These are phyloP conservation scores for Stenodema calcarata DNA, from an alignment of 2,888 invertebrate species.

Conservation along the genomic window DNA sequence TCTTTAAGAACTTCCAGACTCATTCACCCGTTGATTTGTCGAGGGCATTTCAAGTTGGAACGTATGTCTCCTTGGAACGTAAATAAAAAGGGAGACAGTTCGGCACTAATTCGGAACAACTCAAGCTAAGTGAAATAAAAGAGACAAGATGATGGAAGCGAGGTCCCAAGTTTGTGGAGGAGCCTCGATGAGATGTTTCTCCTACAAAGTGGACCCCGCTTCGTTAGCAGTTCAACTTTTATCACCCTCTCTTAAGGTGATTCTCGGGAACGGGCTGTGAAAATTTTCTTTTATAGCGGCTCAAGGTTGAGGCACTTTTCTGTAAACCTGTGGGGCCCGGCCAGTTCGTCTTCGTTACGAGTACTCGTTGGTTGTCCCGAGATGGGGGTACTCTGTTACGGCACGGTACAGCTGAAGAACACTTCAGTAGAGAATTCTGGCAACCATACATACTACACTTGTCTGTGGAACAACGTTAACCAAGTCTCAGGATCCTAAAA, in stretches of 20 bases:
- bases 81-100: neutral
- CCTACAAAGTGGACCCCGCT: neutral
- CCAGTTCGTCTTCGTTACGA: neutral
- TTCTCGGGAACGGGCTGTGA: neutral
- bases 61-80: neutral
- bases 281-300: neutral
- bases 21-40: neutral
- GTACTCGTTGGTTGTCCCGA: neutral
- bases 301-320: neutral
- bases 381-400: neutral
- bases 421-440: too few species aligned
- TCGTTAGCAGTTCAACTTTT: neutral
- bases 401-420: neutral
- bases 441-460: too few species aligned
- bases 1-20: neutral
- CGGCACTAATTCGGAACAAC: neutral
- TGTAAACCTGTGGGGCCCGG: neutral
- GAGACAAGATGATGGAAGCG: neutral
- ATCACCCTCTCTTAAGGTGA: neutral
- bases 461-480: too few species aligned
- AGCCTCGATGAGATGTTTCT: neutral
- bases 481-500: too few species aligned
- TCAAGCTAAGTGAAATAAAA: neutral
- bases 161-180: neutral
- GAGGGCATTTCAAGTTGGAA: neutral